Evolutionary conservation across 2,888 invertebrate species (phyloP), one percentile per base, ranked within the genome.

Genomic region (Campoletis raptor): DNA sequence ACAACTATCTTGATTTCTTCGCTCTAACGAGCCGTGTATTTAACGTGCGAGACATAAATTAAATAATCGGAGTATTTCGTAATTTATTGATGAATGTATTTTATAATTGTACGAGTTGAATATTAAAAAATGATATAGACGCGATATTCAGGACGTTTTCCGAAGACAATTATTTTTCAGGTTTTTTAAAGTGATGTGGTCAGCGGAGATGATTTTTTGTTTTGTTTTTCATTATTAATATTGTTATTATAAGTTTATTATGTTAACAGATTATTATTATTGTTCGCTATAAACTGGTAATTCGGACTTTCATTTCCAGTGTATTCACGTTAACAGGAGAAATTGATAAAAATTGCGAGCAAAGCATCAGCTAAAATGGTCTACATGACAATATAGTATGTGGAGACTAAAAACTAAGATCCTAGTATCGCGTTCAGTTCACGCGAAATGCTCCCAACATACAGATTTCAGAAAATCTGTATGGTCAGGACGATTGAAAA

Each of bases 281-380:
- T 30, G 30, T 67, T 15, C 36, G n/a, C 18, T 48, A 64, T 73
- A 61, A 79, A 18, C 10, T 37, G 24, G 40, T 40, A 3, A 79
- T 79, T 21, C 24, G 67, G 57, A 79, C 24, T 83, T 81, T 80
- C 48, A 52, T 76, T 76, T 76, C 15, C 66, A 42, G 81, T 82
- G 67, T 81, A 52, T 61, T 54, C 85, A 76, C 83, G 87, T 64
- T 70, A 86, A 79, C 37, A 76, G 81, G 87, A 81, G 12, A 87
- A 48, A 79, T 85, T 81, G 83, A 86, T 78, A 82, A 78, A 78
- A 88, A 80, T 86, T 67, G 85, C 88, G 87, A 88, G 88, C 88
- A 88, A 89, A 89, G 89, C 89, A 80, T 88, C 83, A 88, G 86
- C 88, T 89, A 88, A 82, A 76, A 81, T 24, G 48, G 40, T 84